Base-by-base conservation (phyloP, 2,797 vertebrate species). In the Microhierax caerulescens region DNA sequence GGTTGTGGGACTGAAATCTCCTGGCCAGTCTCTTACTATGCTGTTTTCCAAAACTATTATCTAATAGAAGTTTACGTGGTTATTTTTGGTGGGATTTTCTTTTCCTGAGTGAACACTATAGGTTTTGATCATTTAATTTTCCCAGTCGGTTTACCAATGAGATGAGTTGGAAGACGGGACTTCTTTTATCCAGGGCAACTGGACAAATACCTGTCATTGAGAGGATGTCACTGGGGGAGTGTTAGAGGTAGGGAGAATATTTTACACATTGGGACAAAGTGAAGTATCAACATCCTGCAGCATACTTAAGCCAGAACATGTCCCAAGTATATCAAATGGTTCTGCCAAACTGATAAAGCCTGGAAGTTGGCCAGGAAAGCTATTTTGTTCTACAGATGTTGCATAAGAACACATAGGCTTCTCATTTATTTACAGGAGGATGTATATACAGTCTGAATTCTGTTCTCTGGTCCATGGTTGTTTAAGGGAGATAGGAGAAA, bases 291-390 rank as follows among this genome's bases (percentile, higher is more conserved):
- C 6, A 0, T 92, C 70, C 73, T 64, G 24, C 11, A 23, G 41
- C 85, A 93, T 90, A 61, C 64, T 95, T 92, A 74, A 88, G 63
- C 45, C 3, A 1, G 67, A 96, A 70, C 96, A 90, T 69, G 6
- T 94, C 83, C 77, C 67, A 64, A 67, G 51, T 70, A 32, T 85
- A 85, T 81, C 25, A 85, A 59, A 53, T 2, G 3, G 67, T 85
- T 86, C 85, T 96, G 88, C 72, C 83, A 94, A 93, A 85, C 74
- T 85, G 95, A 97, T 96, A 97, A 93, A 79, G 45, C 32, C 48
- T 95, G 83, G 85, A 73, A 74, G 21, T 70, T 90, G 54, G 76
- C 85, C 77, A 85, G 51, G 59, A 92, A 87, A 74, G 32, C 90
- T 70, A 2, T 89, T 86, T 73, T 18, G 7, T 75, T 13, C 36